A percentile compares a stretch with the other conserved stretches of the same genome.
These are phyloP conservation scores for Eupithecia subfuscata DNA, from an alignment of 2,888 invertebrate species.

Conservation along the genomic window DNA sequence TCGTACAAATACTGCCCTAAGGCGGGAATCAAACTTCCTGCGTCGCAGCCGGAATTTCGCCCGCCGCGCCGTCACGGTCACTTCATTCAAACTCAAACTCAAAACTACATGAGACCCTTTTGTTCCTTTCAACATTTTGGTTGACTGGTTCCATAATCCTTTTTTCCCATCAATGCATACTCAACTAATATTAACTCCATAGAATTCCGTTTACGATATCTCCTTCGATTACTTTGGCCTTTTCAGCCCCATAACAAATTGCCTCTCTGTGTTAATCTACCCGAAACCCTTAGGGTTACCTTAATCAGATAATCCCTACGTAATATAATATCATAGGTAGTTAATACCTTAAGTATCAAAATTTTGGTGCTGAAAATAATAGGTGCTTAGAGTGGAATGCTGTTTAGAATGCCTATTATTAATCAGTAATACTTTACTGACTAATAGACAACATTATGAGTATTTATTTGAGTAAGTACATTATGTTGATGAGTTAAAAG, in stretches of 20 bases:
- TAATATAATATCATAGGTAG: not conserved
- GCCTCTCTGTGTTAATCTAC: not conserved
- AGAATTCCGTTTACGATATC: not conserved
- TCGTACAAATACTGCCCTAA: no score
- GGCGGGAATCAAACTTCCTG: no score
- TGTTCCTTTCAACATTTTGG: no score
- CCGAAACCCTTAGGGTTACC: not conserved
- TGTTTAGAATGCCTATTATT: not conserved
- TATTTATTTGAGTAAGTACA: no score
- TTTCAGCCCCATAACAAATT: not conserved
- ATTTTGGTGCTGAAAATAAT: not conserved
- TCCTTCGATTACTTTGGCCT: conserved; percentile 6
- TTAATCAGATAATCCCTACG: not conserved
- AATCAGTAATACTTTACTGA: no score
- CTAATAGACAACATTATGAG: no score
- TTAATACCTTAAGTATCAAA: not conserved
- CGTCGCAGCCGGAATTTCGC: no score
- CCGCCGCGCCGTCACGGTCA: no score
- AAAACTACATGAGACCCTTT: no score
- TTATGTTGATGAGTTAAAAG: not conserved
- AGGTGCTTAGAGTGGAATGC: not conserved
- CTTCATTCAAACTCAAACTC: no score
- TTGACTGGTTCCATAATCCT: not conserved
- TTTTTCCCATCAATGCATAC: not conserved
- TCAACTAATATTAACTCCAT: not conserved